Evolutionary conservation across 2,888 invertebrate genomes (phyloP).

Genomic region (Spilarctia lutea): DNA sequence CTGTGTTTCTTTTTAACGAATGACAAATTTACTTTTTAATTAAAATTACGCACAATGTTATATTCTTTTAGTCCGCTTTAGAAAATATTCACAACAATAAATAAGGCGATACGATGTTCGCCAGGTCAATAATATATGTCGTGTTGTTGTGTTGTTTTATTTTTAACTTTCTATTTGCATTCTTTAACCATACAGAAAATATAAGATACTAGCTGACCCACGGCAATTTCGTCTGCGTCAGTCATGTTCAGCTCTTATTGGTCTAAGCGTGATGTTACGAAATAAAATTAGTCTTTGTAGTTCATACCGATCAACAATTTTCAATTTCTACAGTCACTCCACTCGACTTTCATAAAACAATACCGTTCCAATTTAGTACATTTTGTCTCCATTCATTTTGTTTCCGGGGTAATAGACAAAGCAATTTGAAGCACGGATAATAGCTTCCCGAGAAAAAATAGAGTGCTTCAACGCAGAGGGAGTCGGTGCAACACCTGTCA

Average conservation of each 20-base stretch:
- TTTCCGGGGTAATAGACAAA: slow-evolving; percentile 52
- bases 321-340: slow-evolving; percentile 3
- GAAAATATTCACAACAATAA: no score
- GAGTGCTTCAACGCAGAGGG: slow-evolving; percentile 46
- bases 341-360: slow-evolving; percentile 32
- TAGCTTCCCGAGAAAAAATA: slow-evolving; percentile 51
- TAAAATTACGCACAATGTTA: slow-evolving; percentile 16
- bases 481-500: slow-evolving; percentile 52
- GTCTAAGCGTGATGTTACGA: no score
- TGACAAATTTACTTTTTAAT: slow-evolving; percentile 13
- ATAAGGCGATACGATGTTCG: no score
- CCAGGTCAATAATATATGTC: no score
- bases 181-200: no score
- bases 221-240: no score
- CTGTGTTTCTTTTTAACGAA: slow-evolving; percentile 26
- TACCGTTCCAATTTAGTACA: slow-evolving; percentile 31
- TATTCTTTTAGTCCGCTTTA: no score
- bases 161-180: no score
- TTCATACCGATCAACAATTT: not conserved
- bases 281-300: no score
- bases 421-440: slow-evolving; percentile 50
- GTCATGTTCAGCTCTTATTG: no score
- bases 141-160: no score
- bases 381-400: slow-evolving; percentile 45
- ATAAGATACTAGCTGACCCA: no score